These are phyloP conservation scores for Ganaspis brasiliensis DNA, from an alignment of 2,888 invertebrate species.

Conservation along the genomic window DNA sequence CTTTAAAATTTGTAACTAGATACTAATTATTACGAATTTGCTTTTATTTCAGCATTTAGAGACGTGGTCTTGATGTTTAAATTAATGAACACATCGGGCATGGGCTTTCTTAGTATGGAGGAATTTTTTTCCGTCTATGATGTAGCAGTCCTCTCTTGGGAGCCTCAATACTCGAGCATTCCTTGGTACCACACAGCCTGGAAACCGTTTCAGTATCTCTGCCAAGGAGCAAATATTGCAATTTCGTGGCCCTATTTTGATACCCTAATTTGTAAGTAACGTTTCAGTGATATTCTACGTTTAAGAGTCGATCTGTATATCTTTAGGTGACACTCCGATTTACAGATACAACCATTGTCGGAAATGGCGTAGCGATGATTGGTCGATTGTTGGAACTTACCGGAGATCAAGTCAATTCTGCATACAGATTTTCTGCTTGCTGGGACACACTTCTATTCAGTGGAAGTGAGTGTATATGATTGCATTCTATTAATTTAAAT, in stretches of 20 bases:
- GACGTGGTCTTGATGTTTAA: conserved; percentile 92
- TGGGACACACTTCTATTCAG: conserved; percentile 90
- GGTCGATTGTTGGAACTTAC: conserved; percentile 86
- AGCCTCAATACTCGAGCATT: conserved; percentile 85
- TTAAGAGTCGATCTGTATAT: neutral
- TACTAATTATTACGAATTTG: conserved; percentile 9
- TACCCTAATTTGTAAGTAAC: conserved; percentile 86
- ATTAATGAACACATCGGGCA: conserved; percentile 86
- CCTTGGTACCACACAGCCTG: conserved; percentile 88
- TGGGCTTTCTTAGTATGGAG: conserved; percentile 85
- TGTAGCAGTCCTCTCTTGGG: conserved; percentile 88
- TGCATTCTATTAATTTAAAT: conserved; percentile 2
- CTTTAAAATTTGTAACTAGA: too few species aligned
- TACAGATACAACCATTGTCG: conserved; percentile 87
- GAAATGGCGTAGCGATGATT: conserved; percentile 89
- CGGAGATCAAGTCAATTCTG: conserved; percentile 84
- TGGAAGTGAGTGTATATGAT: conserved; percentile 82
- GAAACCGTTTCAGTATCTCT: conserved; percentile 84
- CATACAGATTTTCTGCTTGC: conserved; percentile 85
- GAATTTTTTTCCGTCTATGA: conserved; percentile 90
- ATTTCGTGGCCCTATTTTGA: conserved; percentile 89
- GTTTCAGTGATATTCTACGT: neutral
- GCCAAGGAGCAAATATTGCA: conserved; percentile 83
- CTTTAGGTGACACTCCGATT: conserved; percentile 28
- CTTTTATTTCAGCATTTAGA: conserved; percentile 82